A percentile compares a stretch with the other conserved stretches of the same genome.
These are phyloP conservation scores for Sabatieria punctata DNA, from an alignment of 2,888 invertebrate species.

Conservation along the genomic window DNA sequence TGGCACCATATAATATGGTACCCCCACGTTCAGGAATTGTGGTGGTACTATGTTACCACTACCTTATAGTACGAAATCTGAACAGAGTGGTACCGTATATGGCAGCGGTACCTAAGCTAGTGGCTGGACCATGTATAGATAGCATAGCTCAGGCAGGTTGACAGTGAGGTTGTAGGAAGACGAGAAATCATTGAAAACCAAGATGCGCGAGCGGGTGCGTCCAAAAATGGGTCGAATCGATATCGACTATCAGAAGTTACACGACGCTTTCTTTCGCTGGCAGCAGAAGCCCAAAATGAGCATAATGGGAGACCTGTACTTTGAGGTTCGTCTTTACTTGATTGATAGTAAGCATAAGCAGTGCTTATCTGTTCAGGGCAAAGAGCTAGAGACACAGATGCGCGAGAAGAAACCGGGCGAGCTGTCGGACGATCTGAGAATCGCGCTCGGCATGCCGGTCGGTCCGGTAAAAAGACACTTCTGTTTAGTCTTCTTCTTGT, in stretches of 20 bases:
- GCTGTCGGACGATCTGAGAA: slow-evolving; percentile 79
- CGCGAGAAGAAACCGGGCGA: slow-evolving; percentile 98
- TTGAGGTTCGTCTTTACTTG: slow-evolving; percentile 45
- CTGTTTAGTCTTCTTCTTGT: neutral
- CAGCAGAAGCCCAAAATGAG: slow-evolving; percentile 98
- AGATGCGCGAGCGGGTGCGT: slow-evolving; percentile 86
- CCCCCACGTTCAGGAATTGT: too few relatives aligned
- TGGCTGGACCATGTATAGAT: too few relatives aligned
- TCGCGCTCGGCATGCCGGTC: slow-evolving; percentile 94
- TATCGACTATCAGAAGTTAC: slow-evolving; percentile 97
- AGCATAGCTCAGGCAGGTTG: too few relatives aligned
- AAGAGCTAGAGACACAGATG: slow-evolving; percentile 90
- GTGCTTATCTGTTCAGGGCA: slow-evolving; percentile 46
- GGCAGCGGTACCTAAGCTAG: too few relatives aligned
- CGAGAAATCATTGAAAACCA: slow-evolving; percentile 64
- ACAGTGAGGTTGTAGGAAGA: too few relatives aligned
- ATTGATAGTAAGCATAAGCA: neutral
- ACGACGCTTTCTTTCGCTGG: slow-evolving; percentile 98
- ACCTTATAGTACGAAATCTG: too few relatives aligned
- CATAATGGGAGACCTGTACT: slow-evolving; percentile 93
- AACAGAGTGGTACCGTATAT: too few relatives aligned
- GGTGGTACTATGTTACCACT: too few relatives aligned
- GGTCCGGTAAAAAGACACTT: slow-evolving; percentile 46
- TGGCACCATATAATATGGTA: too few relatives aligned
- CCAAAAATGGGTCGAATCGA: slow-evolving; percentile 98